Conservation (phyloP, 2,888 invertebrate species). For the Xiphydria camelus region DNA sequence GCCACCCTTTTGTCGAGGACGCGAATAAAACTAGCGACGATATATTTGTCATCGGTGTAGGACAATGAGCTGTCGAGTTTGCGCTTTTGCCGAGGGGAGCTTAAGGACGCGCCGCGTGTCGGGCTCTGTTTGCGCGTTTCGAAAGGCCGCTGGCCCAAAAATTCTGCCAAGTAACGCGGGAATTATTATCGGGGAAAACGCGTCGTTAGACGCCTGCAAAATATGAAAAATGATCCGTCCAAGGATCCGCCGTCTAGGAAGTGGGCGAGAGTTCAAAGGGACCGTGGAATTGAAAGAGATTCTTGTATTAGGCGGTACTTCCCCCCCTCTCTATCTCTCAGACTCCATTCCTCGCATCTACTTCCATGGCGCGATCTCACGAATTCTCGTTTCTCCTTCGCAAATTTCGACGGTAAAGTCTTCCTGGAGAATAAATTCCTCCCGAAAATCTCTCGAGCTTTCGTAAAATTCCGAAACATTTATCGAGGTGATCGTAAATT, state of each 20-base stretch:
- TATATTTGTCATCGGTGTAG: constrained; percentile 32
- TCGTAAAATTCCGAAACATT: too few species aligned
- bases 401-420: too few species aligned
- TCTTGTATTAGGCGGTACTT: background rate
- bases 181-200: constrained; percentile 38
- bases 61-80: constrained; percentile 15
- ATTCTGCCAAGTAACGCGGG: constrained; percentile 51
- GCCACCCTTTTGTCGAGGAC: constrained; percentile 27
- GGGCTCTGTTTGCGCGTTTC: too few species aligned
- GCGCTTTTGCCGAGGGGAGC: background rate
- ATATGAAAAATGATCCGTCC: constrained; percentile 62
- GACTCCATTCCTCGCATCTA: too few species aligned
- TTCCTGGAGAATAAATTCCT: too few species aligned
- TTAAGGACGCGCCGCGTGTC: too few species aligned
- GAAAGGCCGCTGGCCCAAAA: constrained; percentile 11
- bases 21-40: constrained; percentile 28
- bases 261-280: constrained; percentile 38
- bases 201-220: constrained; percentile 43
- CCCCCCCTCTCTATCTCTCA: background rate
- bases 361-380: constrained; percentile 29
- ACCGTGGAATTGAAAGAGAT: constrained; percentile 34
- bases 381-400: too few species aligned
- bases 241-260: constrained; percentile 20
- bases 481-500: too few species aligned
- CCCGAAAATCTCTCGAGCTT: too few species aligned